Percentiles rank a stretch among this genome's conserved stretches.
These are phyloP conservation scores for Grammomys dolichurus DNA, from an alignment of 2,113 vertebrate species.

Conservation along the genomic window DNA sequence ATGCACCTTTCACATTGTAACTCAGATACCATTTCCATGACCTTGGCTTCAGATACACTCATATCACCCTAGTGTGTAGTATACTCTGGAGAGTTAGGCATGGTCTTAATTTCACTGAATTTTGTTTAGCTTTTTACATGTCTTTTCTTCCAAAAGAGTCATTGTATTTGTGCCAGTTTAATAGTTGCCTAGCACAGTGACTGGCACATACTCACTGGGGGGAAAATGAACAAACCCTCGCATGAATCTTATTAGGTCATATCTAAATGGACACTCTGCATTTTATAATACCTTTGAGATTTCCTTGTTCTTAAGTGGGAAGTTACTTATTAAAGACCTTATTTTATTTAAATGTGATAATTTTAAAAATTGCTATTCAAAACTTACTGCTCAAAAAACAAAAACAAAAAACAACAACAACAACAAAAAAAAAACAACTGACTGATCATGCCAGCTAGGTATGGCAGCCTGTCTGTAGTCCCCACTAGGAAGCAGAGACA, in stretches of 20 bases:
- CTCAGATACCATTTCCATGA: neutral
- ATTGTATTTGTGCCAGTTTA: neutral
- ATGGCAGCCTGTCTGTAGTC: neutral
- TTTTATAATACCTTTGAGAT: no score
- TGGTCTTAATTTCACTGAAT: slow-evolving; percentile 9
- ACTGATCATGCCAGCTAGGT: neutral
- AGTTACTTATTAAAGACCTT: no score
- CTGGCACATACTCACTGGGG: neutral
- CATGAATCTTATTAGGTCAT: neutral
- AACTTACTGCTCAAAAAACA: neutral
- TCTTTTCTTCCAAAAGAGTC: neutral
- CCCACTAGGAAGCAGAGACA: neutral
- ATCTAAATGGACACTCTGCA: neutral
- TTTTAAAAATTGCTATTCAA: neutral
- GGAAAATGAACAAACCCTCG: neutral
- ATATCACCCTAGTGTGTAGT: neutral
- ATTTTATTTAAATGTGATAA: slow-evolving; percentile 19
- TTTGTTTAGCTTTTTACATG: neutral
- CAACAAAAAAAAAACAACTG: no score
- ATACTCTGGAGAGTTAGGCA: neutral
- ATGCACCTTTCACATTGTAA: neutral
- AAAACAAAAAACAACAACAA: no score
- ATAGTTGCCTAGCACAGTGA: neutral
- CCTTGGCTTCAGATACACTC: neutral
- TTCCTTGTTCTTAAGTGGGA: no score